phyloP scores from a whole-genome alignment of 2,797 vertebrate species.

The Glossophaga mutica region DNA sequence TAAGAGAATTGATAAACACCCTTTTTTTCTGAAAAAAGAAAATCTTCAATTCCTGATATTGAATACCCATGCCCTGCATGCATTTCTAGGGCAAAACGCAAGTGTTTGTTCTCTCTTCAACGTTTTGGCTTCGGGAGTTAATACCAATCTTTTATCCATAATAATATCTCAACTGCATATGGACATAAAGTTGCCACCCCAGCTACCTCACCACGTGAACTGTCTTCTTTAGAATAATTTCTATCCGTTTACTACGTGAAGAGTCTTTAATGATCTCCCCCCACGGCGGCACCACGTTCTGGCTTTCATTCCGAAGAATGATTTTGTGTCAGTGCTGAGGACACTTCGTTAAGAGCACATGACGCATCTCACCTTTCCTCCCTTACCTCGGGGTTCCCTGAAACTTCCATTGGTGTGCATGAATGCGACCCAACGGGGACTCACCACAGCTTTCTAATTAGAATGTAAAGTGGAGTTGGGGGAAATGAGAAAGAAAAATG shows the following conservation, averaged over 20 bases:
- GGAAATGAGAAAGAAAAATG: background rate
- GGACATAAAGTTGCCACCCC: background rate
- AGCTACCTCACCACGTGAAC: background rate
- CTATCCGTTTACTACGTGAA: background rate
- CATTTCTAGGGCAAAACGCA: background rate
- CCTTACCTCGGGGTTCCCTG: background rate
- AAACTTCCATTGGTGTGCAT: slow-evolving; percentile 9
- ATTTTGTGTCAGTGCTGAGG: slow-evolving; percentile 51
- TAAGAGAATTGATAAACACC: background rate
- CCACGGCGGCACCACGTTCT: background rate
- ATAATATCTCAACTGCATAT: slow-evolving; percentile 12
- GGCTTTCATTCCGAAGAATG: slow-evolving; percentile 54
- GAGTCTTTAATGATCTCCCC: background rate
- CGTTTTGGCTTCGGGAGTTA: slow-evolving; percentile 49
- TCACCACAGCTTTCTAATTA: background rate
- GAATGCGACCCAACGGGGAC: background rate
- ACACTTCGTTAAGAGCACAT: background rate
- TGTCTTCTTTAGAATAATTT: slow-evolving; percentile 41
- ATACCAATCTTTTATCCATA: slow-evolving; percentile 23
- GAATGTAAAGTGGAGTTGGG: background rate
- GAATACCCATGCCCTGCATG: background rate
- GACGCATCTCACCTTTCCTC: background rate
- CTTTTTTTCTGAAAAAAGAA: background rate
- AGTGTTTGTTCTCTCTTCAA: background rate
- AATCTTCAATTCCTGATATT: background rate